Base-by-base conservation (phyloP, 2,113 vertebrate genomes). In the Myrmecophaga tridactyla region DNA sequence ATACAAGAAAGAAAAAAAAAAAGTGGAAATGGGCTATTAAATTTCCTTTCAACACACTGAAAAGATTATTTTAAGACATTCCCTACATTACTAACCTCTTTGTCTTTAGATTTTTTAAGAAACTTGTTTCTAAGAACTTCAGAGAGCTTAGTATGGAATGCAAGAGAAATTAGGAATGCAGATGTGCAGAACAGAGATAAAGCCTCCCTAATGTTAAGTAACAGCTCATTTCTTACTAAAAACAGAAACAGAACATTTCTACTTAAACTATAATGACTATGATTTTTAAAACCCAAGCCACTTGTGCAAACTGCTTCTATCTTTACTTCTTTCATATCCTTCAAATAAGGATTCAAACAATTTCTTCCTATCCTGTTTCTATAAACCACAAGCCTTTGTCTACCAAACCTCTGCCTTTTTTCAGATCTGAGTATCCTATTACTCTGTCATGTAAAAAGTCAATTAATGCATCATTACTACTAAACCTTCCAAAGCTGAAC, bases 41-140 rank as follows among this genome's bases (percentile, higher is more conserved):
- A 85, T 98, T 98, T 98, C 98, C 95, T 97, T 95, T 97, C 77
- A 98, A 97, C 95, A 97, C 98, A 98, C 97, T 98, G 97, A 98
- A 98, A 98, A 95, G 97, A 84, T 75, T 77, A 63, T 34, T 87
- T 86, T 4, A 8, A 97, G 90, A 0, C 23, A 91, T 86, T 90
- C 70, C 92, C 95, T 86, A 84, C 0, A 0, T 94, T 98, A 97
- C 89, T 95, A 98, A 98, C 96, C 97, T 98, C 96, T 97, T 98
- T 97, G 94, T 96, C 97, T 97, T 98, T 62, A 75, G 97, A 98
- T 97, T 97, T n/a, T 90, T 98, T 94, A 90, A 89, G 92, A 98
- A 98, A 91, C 29, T 70, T 96, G 88, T 86, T 85, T 80, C 81
- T 91, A 75, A 80, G 89, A 89, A 96, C 92, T 70, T 7, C 65